Conservation (phyloP, 2,888 invertebrate genomes). For the Panorpa germanica region DNA sequence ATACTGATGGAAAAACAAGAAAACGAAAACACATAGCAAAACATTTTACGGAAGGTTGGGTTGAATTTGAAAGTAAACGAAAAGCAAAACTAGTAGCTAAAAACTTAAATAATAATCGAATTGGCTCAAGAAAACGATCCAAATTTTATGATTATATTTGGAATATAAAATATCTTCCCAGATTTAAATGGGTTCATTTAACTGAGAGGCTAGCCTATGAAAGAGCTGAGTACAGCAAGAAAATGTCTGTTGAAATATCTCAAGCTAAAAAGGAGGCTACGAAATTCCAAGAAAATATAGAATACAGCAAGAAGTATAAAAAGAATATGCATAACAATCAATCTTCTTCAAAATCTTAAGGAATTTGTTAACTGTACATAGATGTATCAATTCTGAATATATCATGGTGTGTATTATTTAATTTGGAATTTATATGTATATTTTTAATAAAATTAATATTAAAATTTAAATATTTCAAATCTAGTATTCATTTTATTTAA, state of each 20-base stretch:
- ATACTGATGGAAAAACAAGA: slow-evolving; percentile 10
- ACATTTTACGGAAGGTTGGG: slow-evolving; percentile 84
- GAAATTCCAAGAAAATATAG: slow-evolving; percentile 68
- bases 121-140: slow-evolving; percentile 69
- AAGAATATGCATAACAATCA: slow-evolving; percentile 21
- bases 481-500: too few species aligned
- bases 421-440: too few species aligned
- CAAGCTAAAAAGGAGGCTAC: slow-evolving; percentile 83
- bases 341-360: slow-evolving; percentile 1
- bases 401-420: too few species aligned
- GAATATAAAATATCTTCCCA: slow-evolving; percentile 89
- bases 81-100: slow-evolving; percentile 73
- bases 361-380: too few species aligned
- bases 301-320: slow-evolving; percentile 51
- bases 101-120: slow-evolving; percentile 69
- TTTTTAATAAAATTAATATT: too few species aligned
- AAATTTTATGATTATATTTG: slow-evolving; percentile 81
- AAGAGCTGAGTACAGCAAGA: slow-evolving; percentile 71
- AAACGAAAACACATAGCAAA: slow-evolving; percentile 17
- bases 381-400: too few species aligned
- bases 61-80: slow-evolving; percentile 79
- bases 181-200: slow-evolving; percentile 92
- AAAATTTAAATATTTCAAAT: too few species aligned
- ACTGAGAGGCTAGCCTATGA: slow-evolving; percentile 89
- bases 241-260: slow-evolving; percentile 68